Evolutionary conservation across 2,113 vertebrate species (phyloP).

Genomic region (Percopsis transmontana): DNA sequence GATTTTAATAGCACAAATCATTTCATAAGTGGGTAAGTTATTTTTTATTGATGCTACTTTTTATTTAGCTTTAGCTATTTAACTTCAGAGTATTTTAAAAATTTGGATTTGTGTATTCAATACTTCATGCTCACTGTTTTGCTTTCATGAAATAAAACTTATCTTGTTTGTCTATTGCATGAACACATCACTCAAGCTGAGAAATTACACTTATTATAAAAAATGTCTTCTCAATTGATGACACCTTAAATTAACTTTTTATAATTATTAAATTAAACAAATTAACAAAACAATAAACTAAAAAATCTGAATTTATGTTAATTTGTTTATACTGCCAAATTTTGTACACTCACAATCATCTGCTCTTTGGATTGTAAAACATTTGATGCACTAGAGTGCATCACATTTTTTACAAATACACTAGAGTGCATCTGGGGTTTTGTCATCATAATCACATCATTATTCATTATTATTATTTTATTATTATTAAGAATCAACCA

Average conservation of each 20-base stretch:
- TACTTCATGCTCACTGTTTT: slow-evolving; percentile 59
- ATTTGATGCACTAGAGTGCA: background rate
- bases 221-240: slow-evolving; percentile 25
- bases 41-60: slow-evolving; percentile 63
- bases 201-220: slow-evolving; percentile 25
- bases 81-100: background rate
- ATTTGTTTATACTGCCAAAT: background rate
- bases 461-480: background rate
- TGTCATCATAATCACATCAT: background rate
- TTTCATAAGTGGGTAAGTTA: slow-evolving; percentile 56
- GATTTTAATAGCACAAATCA: slow-evolving; percentile 46
- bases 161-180: slow-evolving; percentile 45
- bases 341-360: background rate
- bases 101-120: too few species aligned
- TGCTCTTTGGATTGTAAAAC: background rate
- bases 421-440: background rate
- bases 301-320: too few species aligned
- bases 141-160: slow-evolving; percentile 64
- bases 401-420: background rate
- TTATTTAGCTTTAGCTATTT: slow-evolving; percentile 42
- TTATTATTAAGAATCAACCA: slow-evolving; percentile 73
- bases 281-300: too few species aligned
- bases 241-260: too few species aligned
- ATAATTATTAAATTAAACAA: too few species aligned
- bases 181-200: slow-evolving; percentile 43